Percentiles rank a stretch among this genome's conserved stretches.
Conservation (phyloP, 2,113 vertebrate species). For the Hiodon alosoides region DNA sequence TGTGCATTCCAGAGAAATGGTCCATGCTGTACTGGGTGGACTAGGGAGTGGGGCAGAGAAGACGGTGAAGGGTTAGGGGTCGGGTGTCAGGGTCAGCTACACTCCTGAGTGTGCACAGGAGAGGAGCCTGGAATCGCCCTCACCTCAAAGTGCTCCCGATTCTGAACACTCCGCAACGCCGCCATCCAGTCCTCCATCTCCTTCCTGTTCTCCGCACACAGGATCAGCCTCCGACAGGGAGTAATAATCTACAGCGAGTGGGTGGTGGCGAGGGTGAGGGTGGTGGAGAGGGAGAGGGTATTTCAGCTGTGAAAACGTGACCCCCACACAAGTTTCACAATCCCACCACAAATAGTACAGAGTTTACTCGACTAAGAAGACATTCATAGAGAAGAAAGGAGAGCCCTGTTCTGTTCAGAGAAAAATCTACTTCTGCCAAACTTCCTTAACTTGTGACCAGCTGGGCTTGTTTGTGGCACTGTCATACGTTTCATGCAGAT, state of each 20-base stretch:
- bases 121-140: neutral
- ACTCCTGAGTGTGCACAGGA: neutral
- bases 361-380: neutral
- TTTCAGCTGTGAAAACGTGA: neutral
- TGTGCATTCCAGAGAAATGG: slow-evolving; percentile 97
- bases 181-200: slow-evolving; percentile 99
- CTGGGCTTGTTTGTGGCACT: no score
- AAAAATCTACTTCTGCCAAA: neutral
- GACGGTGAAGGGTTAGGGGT: neutral
- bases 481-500: no score
- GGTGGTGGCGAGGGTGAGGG: slow-evolving; percentile 31
- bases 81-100: neutral
- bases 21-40: slow-evolving; percentile 97
- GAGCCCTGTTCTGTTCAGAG: neutral
- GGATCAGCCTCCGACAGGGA: slow-evolving; percentile 85
- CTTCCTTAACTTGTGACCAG: no score
- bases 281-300: neutral
- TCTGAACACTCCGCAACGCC: slow-evolving; percentile 84
- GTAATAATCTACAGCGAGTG: slow-evolving; percentile 81
- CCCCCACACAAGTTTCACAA: neutral
- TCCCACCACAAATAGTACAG: neutral
- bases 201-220: slow-evolving; percentile 94
- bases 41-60: slow-evolving; percentile 46
- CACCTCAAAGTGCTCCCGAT: slow-evolving; percentile 90
- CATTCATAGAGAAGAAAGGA: neutral